Evolutionary conservation across 2,888 invertebrate species (phyloP).

Genomic region (Nysson spinosus): DNA sequence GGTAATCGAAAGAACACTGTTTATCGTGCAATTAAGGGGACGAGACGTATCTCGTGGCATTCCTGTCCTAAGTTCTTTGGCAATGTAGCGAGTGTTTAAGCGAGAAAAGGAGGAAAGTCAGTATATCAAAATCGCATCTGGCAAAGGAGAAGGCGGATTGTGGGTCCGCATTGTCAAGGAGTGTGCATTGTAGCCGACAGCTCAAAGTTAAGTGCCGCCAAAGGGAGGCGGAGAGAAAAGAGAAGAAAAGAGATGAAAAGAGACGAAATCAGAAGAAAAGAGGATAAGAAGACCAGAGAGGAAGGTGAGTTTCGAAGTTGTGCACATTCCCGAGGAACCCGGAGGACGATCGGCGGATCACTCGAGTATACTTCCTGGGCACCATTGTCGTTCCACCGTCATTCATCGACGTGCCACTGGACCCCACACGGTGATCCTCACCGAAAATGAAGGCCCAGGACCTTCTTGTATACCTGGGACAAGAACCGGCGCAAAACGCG

Average conservation of each 20-base stretch:
- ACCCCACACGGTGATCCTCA: slow-evolving; percentile 73
- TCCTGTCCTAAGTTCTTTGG: no score
- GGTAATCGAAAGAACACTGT: no score
- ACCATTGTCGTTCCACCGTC: slow-evolving; percentile 60
- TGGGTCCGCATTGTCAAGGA: slow-evolving; percentile 60
- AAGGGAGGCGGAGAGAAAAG: slow-evolving; percentile 37
- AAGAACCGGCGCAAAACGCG: slow-evolving; percentile 61
- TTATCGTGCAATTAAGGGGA: no score
- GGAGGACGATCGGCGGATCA: slow-evolving; percentile 68
- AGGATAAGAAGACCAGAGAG: slow-evolving; percentile 38
- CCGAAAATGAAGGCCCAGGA: slow-evolving; percentile 55
- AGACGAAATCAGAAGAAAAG: slow-evolving; percentile 37
- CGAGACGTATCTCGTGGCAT: no score
- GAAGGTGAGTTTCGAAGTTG: slow-evolving; percentile 44
- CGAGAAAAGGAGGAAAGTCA: slow-evolving; percentile 54
- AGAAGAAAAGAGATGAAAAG: slow-evolving; percentile 35
- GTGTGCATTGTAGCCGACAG: slow-evolving; percentile 61
- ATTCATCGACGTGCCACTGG: slow-evolving; percentile 58
- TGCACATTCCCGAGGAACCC: slow-evolving; percentile 48
- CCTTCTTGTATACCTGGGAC: slow-evolving; percentile 58
- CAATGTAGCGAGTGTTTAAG: background rate
- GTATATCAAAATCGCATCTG: slow-evolving; percentile 72
- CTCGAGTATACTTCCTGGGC: slow-evolving; percentile 73
- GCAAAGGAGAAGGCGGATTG: slow-evolving; percentile 58
- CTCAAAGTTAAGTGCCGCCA: slow-evolving; percentile 71